Percentiles rank a stretch among this genome's conserved stretches.
Evolutionary conservation across 2,888 invertebrate genomes (phyloP).

Genomic region (Gortyna flavago): DNA sequence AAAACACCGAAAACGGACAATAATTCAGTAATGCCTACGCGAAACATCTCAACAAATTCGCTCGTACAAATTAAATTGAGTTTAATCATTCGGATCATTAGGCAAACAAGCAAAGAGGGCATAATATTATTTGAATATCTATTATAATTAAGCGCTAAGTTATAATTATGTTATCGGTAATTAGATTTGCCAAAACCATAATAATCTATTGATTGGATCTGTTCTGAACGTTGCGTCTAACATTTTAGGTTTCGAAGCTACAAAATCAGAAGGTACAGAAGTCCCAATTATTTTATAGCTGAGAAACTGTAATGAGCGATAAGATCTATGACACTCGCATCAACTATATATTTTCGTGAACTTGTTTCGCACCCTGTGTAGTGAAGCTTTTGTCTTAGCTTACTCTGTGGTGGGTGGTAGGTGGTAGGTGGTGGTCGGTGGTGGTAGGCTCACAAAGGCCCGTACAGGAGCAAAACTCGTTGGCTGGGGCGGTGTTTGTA

Average conservation of each 20-base stretch:
- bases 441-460: slow-evolving; percentile 65
- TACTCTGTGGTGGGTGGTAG: slow-evolving; percentile 8
- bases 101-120: neutral
- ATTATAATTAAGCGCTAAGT: neutral
- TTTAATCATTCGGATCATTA: neutral
- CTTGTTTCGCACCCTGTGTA: neutral
- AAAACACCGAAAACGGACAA: neutral
- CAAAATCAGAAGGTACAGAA: neutral
- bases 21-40: neutral
- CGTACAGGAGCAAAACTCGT: slow-evolving; percentile 59
- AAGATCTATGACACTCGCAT: neutral
- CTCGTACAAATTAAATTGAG: slow-evolving; percentile 1
- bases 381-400: slow-evolving; percentile 10
- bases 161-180: neutral
- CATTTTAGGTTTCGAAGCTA: neutral
- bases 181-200: slow-evolving; percentile 2
- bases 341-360: neutral
- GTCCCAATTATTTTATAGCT: neutral
- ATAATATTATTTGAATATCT: neutral
- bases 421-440: slow-evolving; percentile 41
- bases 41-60: neutral
- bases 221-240: neutral
- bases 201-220: neutral
- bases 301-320: neutral
- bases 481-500: slow-evolving; percentile 65